Percentiles rank a stretch among this genome's conserved stretches.
Conservation (phyloP, 2,888 invertebrate genomes). For the Merodon equestris region DNA sequence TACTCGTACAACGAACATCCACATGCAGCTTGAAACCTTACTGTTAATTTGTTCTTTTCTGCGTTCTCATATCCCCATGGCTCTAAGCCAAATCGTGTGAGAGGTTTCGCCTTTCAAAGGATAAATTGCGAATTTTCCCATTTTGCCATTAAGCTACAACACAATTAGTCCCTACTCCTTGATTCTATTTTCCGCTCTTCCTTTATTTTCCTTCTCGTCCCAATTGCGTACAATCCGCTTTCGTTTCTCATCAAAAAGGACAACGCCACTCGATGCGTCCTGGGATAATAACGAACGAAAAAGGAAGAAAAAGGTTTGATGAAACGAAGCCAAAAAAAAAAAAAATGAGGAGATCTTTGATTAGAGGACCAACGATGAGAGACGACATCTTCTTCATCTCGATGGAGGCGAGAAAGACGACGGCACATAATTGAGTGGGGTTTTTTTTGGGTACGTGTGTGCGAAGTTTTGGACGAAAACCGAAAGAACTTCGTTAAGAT, state of each 20-base stretch:
- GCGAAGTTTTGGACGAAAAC: conserved; percentile 5
- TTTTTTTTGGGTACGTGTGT: conserved; percentile 20
- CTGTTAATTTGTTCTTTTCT: too few relatives aligned
- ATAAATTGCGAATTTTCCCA: too few relatives aligned
- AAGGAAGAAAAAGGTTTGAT: conserved; percentile 29
- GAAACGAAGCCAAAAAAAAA: conserved; percentile 25
- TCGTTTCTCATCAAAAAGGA: conserved; percentile 13
- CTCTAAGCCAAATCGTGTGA: too few relatives aligned
- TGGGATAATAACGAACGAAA: conserved; percentile 30
- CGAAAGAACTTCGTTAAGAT: conserved; percentile 11
- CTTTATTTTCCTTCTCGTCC: neutral
- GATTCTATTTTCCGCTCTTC: conserved; percentile 3
- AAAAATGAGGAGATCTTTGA: conserved; percentile 56
- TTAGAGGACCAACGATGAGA: conserved; percentile 53
- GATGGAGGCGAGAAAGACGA: neutral
- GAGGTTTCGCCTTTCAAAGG: too few relatives aligned
- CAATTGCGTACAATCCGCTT: conserved; percentile 20
- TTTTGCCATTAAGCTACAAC: neutral
- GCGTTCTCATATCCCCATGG: too few relatives aligned
- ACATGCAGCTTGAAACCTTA: too few relatives aligned
- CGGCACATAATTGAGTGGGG: conserved; percentile 41
- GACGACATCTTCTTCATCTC: conserved; percentile 10
- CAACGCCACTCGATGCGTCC: neutral
- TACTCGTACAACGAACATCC: too few relatives aligned
- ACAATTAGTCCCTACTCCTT: conserved; percentile 19